Base-by-base conservation (phyloP, 2,797 vertebrate genomes). In the Limosa lapponica region DNA sequence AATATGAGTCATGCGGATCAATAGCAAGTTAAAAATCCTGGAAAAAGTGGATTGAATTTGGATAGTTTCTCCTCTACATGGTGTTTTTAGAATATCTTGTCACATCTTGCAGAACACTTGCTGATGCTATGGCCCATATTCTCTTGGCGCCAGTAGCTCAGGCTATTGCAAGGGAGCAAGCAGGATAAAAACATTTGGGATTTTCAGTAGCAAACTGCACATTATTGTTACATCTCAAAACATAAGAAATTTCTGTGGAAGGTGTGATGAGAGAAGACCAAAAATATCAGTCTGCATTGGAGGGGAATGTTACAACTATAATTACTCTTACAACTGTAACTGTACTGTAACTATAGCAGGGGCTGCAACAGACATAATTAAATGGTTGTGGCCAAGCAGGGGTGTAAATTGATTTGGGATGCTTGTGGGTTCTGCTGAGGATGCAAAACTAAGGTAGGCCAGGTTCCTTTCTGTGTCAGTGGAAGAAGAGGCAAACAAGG, bases 161-260 rank as follows among this genome's bases (percentile, higher is more conserved):
- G 54, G 7, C 8, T 55, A 46, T 19, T 67, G 22, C 36, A 72
- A 37, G 51, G 17, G 85, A 85, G 37, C 19, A 52, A 80, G 64
- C 27, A 48, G 48, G n/a, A 54, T 11, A 64, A 41, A 81, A 59
- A 28, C 9, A 6, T 16, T 32, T 59, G 25, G 34, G 27, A 23
- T 24, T 34, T 77, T 11, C 5, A 58, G 75, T 32, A 88, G 48
- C 44, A 78, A 82, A 55, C 1, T 5, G 18, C 46, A n/a, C 1
- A 0, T 57, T 32, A 46, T 14, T 1, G 0, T 43, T 43, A 39
- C 0, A 0, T 37, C 51, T 73, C 17, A 58, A 83, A 75, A 57
- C 2, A 4, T 1, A 30, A 58, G 51, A 15, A 28, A 62, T 51
- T 54, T 52, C 18, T 22, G 24, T 58, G 30, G 41, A 77, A 70